Conservation (phyloP, 2,113 vertebrate species). For the Arvicanthis niloticus region DNA sequence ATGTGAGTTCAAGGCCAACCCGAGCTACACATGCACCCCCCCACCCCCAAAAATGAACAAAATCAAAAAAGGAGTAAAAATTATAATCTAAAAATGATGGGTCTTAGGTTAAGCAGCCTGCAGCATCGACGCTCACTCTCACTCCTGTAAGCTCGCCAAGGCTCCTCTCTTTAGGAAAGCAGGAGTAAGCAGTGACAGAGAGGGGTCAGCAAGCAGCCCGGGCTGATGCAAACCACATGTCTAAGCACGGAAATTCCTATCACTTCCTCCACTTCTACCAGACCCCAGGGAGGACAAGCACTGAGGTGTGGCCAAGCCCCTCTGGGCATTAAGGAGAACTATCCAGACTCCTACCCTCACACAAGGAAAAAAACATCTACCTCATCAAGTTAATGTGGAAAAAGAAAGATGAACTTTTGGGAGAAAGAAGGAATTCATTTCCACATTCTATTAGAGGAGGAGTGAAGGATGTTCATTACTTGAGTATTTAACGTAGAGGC, state of each 20-base stretch:
- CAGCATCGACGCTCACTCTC: not conserved
- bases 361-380: not conserved
- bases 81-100: not conserved
- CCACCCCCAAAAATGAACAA: not conserved
- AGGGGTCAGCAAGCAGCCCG: not conserved
- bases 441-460: not conserved
- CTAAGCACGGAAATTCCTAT: not conserved
- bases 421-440: not conserved
- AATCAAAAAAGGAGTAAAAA: not conserved
- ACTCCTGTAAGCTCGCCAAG: not conserved
- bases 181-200: not conserved
- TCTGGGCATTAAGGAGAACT: not conserved
- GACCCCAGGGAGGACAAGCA: not conserved
- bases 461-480: not conserved
- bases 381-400: not conserved
- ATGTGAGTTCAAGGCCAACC: not conserved
- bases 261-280: not conserved
- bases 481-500: not conserved
- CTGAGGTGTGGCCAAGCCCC: too few species aligned
- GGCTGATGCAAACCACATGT: slow-evolving; percentile 44
- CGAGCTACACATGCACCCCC: not conserved
- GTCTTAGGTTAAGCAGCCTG: not conserved
- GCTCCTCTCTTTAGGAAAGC: not conserved
- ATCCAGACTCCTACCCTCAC: not conserved
- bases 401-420: not conserved